phyloP scores from a whole-genome alignment of 2,113 vertebrate genomes.

The Proteles cristata region DNA sequence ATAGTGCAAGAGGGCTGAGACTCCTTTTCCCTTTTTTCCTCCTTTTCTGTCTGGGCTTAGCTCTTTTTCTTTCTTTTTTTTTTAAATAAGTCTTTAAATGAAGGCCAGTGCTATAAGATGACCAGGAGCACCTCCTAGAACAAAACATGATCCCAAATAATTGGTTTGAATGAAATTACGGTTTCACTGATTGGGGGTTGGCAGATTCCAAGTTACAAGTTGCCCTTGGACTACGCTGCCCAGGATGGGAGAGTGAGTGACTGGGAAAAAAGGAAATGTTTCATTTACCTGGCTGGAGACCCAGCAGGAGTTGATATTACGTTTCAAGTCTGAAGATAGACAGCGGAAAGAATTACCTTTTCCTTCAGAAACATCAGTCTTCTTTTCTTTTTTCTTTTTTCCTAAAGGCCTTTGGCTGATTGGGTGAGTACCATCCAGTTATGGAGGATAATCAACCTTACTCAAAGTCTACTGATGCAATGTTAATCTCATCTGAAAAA shows the following conservation, averaged over 20 bases:
- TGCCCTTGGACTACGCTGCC: neutral
- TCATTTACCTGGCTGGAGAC: neutral
- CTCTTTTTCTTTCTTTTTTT: too few relatives aligned
- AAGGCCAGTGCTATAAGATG: neutral
- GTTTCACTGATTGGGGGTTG: neutral
- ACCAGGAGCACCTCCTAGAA: neutral
- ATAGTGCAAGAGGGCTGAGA: neutral
- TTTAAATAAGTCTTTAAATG: neutral
- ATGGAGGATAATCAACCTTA: neutral
- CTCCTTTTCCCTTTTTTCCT: conserved; percentile 4
- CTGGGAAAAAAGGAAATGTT: neutral
- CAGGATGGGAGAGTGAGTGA: neutral
- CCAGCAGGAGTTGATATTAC: neutral
- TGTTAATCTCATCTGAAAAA: conserved; percentile 1
- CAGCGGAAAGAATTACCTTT: neutral
- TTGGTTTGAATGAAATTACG: neutral
- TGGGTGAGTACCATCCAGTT: neutral
- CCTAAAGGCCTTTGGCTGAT: neutral
- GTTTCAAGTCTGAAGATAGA: neutral
- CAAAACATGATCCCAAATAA: neutral
- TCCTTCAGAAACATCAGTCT: neutral
- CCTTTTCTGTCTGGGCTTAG: neutral
- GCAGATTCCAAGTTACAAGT: neutral
- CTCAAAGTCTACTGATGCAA: neutral
- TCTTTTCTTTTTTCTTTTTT: neutral